Evolutionary conservation across 2,888 invertebrate species (phyloP), one percentile per base, ranked within the genome.

Genomic region (Sesamia inferens): DNA sequence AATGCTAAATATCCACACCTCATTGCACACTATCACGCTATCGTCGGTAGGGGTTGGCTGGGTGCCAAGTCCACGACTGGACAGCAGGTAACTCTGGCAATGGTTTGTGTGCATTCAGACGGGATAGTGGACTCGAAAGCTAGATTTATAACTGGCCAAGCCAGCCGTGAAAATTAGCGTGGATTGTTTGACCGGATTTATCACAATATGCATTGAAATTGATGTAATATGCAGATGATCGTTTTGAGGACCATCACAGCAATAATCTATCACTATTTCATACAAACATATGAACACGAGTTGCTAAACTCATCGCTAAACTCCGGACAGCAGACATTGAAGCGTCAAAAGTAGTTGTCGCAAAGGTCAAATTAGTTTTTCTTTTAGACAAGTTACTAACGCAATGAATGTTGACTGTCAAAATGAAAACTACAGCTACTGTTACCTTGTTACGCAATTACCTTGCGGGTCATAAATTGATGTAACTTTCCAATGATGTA

Each of bases 11-110:
- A 85, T 83, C 81, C 71, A 63, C 79, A 82, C 64, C 82, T 81
- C 85, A 79, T 87, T 87, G 87, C 85, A 65, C 71, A 64, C 81
- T 81, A 86, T 86, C 86, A 84, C 76, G 85, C 77, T 73, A 74
- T 76, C 73, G 76, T 76, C 76, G 76, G 87, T 61, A 66, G 63
- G 59, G 75, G 78, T 75, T 86, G 86, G 86, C 87, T 31, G 22
- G 14, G 58, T 58, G 87, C 86, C 86, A 86, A 81, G 78, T 82
- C 73, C 74, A 68, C 79, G 69, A 76, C 81, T 77, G 81, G 78
- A 61, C 79, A 80, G 78, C 86, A 87, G 87, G 87, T 87, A 88
- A 87, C 87, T 83, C 68, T 74, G 71, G 75, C 68, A 73, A 67
- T 63, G 55, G 54, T 80, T 54, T 39, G 62, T 73, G 76, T 66